Evolutionary conservation across 2,797 vertebrate species (phyloP), one percentile per base, ranked within the genome.

Genomic region (Propithecus deckenii): DNA sequence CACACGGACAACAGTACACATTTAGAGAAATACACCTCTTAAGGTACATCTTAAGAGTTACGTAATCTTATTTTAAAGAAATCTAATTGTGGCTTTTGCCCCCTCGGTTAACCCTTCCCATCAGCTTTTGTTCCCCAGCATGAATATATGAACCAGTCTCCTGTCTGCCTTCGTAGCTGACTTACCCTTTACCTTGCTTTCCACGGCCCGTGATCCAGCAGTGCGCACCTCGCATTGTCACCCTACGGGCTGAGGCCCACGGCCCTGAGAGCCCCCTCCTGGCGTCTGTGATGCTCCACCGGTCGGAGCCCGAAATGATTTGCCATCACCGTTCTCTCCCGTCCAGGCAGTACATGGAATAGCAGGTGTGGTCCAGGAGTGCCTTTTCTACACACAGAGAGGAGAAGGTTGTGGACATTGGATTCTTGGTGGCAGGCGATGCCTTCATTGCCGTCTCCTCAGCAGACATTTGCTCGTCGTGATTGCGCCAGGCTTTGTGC

Each of bases 301-400:
- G 20, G 41, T 41, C 6, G 1, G 48, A 89, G 9, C 69, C 76
- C 17, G 18, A 65, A 30, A 9, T n/a, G 74, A 22, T 46, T 12
- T 1, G 17, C n/a, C 17, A 0, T 67, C 52, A 1, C 10, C 0
- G 0, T 59, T n/a, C 10, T 41, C 30, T 28, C 63, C 14, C 32
- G 0, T 18, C 15, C 7, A 32, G 65, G 50, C 57, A 75, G 86
- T 14, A 14, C 57, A 76, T 7, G 35, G 72, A 15, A 15, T 18
- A 2, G 48, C 72, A 94, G 86, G 0, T n/a, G 15, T 50, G 23
- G 20, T 52, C 75, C 3, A 14, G 50, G 17, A 2, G 46, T 23
- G 57, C 46, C n/a, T 2, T 59, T 72, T 38, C 15, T 50, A 0
- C 28, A 2, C 38, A 14, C 25, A 7, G 1, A 38, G 81, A 38